Base-by-base conservation (phyloP, 1,140 invertebrate species). In the Dinoponera quadriceps region DNA sequence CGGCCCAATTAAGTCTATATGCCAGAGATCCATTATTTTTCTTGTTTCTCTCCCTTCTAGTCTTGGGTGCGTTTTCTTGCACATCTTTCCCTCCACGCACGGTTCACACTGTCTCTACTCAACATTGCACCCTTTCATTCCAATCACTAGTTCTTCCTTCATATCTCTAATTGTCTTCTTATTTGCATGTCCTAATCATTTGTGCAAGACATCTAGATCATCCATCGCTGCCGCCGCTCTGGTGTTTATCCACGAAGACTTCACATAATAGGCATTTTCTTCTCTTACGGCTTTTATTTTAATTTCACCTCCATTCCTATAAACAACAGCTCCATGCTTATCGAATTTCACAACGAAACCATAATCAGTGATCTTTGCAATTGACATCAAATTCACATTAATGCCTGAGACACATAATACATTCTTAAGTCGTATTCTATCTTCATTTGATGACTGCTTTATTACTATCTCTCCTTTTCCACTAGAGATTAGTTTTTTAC, bases 401-500 rank as follows among this genome's bases (percentile, higher is more conserved):
- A 69, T 54, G 29, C 29, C 49, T 2, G 66, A 49, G 11, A 69
- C 66, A 2, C 18, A 69, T 7, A 77, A 22, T 29, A 55, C 62
- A 33, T 78, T 62, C n/a, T 55, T 44, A 5, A 78, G 2, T 20
- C 74, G 44, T 55, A 65, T 44, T 55, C 14, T 60, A 22, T 27
- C 16, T 2, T 80, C 18, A 13, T 11, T 9, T 20, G 33, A 0
- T 3, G 14, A 9, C 2, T 77, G 49, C 3, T 25, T 55, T 2
- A 77, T 18, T 1, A 59, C 3, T 3, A 80, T 4, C 16, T 68
- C 63, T 60, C 63, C 54, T 16, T 0, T 16, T 0, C 51, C 75
- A 20, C 20, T 27, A 18, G 75, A 80, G 16, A 1, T 25, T 20
- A 80, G 48, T 57, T 82, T 86, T 3, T 65, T 80, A 27, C 51